Conservation (phyloP, 2,888 invertebrate genomes). For the Troides helena region DNA sequence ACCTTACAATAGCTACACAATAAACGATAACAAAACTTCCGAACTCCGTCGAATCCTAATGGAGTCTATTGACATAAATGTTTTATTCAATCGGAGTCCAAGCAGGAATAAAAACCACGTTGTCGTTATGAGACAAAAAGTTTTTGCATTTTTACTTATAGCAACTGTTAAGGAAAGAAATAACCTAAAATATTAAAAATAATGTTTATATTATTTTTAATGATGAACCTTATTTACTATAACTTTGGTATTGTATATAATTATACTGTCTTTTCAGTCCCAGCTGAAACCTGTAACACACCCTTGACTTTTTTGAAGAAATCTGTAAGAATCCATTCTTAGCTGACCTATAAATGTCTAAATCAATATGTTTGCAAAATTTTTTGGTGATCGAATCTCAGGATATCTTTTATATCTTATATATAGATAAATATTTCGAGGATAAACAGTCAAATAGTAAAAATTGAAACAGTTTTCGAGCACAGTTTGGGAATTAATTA, state of each 20-base stretch:
- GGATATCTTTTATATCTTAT: too few relatives aligned
- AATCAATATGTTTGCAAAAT: too few relatives aligned
- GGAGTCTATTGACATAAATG: slow-evolving; percentile 77
- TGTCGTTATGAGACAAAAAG: slow-evolving; percentile 71
- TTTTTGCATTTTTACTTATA: slow-evolving; percentile 65
- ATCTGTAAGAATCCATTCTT: too few relatives aligned
- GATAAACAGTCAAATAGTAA: background rate
- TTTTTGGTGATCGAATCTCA: too few relatives aligned
- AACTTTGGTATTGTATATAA: background rate
- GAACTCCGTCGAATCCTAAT: slow-evolving; percentile 68
- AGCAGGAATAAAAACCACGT: slow-evolving; percentile 74
- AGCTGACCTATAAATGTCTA: too few relatives aligned
- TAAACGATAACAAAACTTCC: slow-evolving; percentile 55
- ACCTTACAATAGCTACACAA: slow-evolving; percentile 5
- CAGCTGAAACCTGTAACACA: too few relatives aligned
- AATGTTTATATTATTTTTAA: slow-evolving; percentile 16
- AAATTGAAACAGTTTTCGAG: background rate
- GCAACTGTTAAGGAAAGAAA: slow-evolving; percentile 43
- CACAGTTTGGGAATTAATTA: slow-evolving; percentile 11
- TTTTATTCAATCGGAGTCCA: slow-evolving; percentile 74
- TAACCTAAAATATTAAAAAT: slow-evolving; percentile 44
- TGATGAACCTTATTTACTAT: slow-evolving; percentile 32
- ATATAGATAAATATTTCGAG: background rate
- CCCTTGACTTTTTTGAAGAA: too few relatives aligned
- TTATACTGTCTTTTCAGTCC: background rate